Evolutionary conservation across 2,113 vertebrate species (phyloP).

Genomic region (Corythornis madagascariensis): DNA sequence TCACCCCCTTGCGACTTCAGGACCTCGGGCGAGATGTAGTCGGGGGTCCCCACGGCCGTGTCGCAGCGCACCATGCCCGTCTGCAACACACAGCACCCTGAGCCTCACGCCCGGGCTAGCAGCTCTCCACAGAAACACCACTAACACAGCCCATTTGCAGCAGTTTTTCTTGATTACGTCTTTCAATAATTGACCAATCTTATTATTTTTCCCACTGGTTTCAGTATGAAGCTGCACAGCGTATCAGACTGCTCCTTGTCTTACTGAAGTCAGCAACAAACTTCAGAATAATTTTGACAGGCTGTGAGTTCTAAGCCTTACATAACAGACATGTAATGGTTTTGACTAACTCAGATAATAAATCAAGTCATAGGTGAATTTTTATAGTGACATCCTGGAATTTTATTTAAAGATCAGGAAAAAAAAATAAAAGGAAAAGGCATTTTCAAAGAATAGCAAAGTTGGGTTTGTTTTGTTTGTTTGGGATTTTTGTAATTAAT

Average conservation of each 20-base stretch:
- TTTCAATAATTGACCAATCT: background rate
- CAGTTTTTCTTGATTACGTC: background rate
- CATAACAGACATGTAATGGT: background rate
- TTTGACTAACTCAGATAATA: background rate
- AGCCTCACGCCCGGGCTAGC: too few species aligned
- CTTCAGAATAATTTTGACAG: background rate
- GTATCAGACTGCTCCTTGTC: background rate
- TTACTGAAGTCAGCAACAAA: background rate
- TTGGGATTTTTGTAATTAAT: background rate
- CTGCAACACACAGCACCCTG: conserved; percentile 62
- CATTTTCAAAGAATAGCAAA: background rate
- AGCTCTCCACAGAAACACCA: too few species aligned
- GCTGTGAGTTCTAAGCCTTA: background rate
- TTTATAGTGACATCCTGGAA: background rate
- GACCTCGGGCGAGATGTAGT: conserved; percentile 97
- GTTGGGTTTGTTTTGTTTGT: too few species aligned
- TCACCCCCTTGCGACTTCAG: conserved; percentile 96
- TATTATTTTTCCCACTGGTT: background rate
- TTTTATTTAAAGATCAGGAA: background rate
- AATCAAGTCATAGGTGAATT: background rate
- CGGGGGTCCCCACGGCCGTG: conserved; percentile 94
- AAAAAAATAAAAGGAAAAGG: background rate
- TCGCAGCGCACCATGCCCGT: conserved; percentile 98
- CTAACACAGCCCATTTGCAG: too few species aligned
- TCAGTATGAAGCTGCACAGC: background rate